These are phyloP conservation scores for Antennarius striatus DNA, from an alignment of 2,113 vertebrate genomes.

Conservation along the genomic window DNA sequence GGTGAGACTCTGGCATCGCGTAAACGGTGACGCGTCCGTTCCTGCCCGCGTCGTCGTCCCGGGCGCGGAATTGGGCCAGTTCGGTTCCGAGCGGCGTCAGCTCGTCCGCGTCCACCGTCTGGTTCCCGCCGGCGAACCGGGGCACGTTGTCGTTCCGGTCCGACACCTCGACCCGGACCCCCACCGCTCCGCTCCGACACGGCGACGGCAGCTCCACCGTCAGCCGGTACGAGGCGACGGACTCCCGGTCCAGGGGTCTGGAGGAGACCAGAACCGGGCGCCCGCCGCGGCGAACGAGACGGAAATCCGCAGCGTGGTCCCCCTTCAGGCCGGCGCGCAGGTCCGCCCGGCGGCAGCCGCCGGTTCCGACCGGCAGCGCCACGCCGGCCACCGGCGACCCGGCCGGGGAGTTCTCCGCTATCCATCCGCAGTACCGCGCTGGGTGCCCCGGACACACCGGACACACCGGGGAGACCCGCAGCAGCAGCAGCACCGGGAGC, in stretches of 20 bases:
- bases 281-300: constrained; percentile 42
- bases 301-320: constrained; percentile 68
- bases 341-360: constrained; percentile 46
- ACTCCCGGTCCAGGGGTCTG: constrained; percentile 77
- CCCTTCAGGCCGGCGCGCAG: constrained; percentile 57
- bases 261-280: constrained; percentile 68
- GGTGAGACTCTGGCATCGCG: constrained; percentile 59
- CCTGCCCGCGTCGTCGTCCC: constrained; percentile 68
- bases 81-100: constrained; percentile 70
- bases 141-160: constrained; percentile 80
- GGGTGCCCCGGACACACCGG: constrained; percentile 37
- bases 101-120: constrained; percentile 67
- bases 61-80: constrained; percentile 70
- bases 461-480: constrained; percentile 36
- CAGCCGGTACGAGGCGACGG: constrained; percentile 73
- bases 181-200: constrained; percentile 41
- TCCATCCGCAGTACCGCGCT: constrained; percentile 57
- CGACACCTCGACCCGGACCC: constrained; percentile 73
- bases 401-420: constrained; percentile 71
- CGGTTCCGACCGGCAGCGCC: constrained; percentile 41
- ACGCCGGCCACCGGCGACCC: constrained; percentile 73
- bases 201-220: constrained; percentile 53
- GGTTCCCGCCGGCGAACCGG: constrained; percentile 56
- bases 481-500: constrained; percentile 23
- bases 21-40: constrained; percentile 75